Evolutionary conservation across 2,113 vertebrate genomes (phyloP).

Genomic region (Pelobates fuscus): DNA sequence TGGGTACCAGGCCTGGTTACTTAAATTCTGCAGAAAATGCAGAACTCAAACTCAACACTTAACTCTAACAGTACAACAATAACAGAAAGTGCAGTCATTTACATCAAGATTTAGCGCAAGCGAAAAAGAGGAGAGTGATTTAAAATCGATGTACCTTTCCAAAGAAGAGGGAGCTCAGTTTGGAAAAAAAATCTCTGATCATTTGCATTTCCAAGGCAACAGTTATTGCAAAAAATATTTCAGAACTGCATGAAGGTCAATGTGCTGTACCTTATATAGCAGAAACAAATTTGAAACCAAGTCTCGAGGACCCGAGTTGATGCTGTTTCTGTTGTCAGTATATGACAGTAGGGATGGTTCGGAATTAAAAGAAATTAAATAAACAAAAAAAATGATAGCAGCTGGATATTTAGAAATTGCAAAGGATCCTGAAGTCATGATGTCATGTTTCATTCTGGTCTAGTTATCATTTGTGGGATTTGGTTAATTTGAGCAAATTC

Average conservation of each 20-base stretch:
- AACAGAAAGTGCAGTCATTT: conserved; percentile 65
- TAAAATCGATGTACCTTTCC: conserved; percentile 74
- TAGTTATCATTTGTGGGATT: no score
- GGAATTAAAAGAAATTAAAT: no score
- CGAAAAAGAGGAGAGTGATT: conserved; percentile 51
- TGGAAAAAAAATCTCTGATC: background rate
- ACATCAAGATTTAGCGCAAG: conserved; percentile 61
- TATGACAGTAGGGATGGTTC: no score
- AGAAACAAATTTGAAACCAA: background rate
- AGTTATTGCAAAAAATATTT: conserved; percentile 52
- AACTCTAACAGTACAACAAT: conserved; percentile 66
- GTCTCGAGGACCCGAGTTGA: no score
- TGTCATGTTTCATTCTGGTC: no score
- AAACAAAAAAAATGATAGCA: no score
- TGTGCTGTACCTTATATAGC: conserved; percentile 22
- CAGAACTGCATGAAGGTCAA: conserved; percentile 42
- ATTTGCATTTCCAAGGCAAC: conserved; percentile 32
- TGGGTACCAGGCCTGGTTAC: conserved; percentile 80
- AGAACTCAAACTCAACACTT: conserved; percentile 68
- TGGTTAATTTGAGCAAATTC: no score
- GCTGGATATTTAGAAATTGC: no score
- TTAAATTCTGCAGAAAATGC: conserved; percentile 76
- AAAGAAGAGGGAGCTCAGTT: conserved; percentile 60
- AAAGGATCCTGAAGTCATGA: no score
- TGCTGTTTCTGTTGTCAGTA: no score